Evolutionary conservation across 2,113 vertebrate species (phyloP).

Genomic region (Manacus vitellinus): DNA sequence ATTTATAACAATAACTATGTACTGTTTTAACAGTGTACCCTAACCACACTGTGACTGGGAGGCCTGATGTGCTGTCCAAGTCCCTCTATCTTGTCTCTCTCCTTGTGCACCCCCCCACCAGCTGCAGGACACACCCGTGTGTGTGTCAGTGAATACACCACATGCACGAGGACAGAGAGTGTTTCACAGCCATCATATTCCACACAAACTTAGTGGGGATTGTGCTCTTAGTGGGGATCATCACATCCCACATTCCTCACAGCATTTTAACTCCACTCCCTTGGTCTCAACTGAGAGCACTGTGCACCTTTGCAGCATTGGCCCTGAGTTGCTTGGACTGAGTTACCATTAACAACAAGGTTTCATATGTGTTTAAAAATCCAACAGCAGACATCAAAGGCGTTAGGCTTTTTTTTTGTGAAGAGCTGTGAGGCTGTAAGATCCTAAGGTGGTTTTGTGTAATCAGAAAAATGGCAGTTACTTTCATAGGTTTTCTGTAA

Average conservation of each 20-base stretch:
- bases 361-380: background rate
- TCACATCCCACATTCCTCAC: background rate
- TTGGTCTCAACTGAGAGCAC: constrained; percentile 10
- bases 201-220: background rate
- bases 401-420: background rate
- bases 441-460: background rate
- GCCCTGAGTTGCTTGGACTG: background rate
- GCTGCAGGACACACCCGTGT: background rate
- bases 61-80: background rate
- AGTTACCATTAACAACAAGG: background rate
- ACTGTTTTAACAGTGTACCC: background rate
- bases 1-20: background rate
- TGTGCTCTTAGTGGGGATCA: background rate
- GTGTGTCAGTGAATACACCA: background rate
- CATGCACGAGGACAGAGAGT: background rate
- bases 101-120: background rate
- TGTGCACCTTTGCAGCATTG: constrained; percentile 1
- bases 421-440: background rate
- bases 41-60: background rate
- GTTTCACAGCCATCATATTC: background rate
- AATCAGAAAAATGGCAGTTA: background rate
- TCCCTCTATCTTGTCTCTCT: background rate
- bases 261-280: background rate
- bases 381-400: background rate
- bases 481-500: background rate